Base-by-base conservation (phyloP, 2,113 vertebrate species). In the Vulpes ferrilata region DNA sequence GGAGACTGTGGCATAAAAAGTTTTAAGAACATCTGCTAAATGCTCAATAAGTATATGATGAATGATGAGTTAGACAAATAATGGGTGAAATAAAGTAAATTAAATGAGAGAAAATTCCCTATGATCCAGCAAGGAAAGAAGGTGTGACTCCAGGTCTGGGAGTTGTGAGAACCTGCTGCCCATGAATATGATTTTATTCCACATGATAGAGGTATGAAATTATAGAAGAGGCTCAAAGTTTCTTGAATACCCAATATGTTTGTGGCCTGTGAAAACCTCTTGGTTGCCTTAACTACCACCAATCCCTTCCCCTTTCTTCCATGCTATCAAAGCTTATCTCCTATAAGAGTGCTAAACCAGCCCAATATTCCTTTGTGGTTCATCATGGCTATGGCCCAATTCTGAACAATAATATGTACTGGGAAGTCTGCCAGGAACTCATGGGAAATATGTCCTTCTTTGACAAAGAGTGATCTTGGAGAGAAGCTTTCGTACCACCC, bases 21-120 rank as follows among this genome's bases (percentile, higher is more conserved):
- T 32, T 55, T 30, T 73, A 90, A 94, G 25, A 95, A 71, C 20
- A 84, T 87, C 76, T 90, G 55, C 35, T 87, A 53, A 53, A 94
- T 62, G 32, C 23, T 93, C 69, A 83, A 7, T 87, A 90, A 92
- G 27, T 64, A 80, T 10, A 80, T 60, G 53, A 38, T 35, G 53
- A 93, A 76, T 67, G 43, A 92, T 64, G 84, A 80, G 38, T 32
- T 83, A 23, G 11, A 53, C 2, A 82, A 84, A 88, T 16, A 10
- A 69, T 81, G 11, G 76, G 85, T 10, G 25, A 78, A 78, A 51
- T 43, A 78, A 23, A 57, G 27, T 5, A 1, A 74, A 62, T 86
- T n/a, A 65, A 92, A 65, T 59, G 67, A 84, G 64, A 95, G 32
- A 88, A 73, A 85, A 20, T 38, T 76, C 48, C 25, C 7, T 35